Base-by-base conservation (phyloP, 2,113 vertebrate species). In the Psilopsiagon aymara region DNA sequence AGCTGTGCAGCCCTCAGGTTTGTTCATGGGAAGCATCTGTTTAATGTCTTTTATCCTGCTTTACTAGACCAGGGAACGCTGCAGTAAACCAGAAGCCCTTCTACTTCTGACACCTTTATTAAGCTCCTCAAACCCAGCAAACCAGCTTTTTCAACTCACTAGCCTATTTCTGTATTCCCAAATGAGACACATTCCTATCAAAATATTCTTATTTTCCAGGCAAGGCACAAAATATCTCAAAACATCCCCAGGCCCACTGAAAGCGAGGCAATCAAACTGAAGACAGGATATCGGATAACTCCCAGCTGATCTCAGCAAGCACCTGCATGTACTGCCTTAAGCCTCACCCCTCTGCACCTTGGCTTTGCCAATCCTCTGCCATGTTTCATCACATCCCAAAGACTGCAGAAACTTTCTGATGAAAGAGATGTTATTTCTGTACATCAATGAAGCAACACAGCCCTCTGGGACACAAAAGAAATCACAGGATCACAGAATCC, bases 391-490 rank as follows among this genome's bases (percentile, higher is more conserved):
- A 52, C 79, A 59, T 35, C 31, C 43, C 25, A 28, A 52, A 55
- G 25, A 28, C 73, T 69, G 47, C 29, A 51, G 51, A 69, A 46
- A 10, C 60, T 63, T 31, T 43, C 25, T 35, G 62, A 63, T 1
- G 1, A 29, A 39, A 74, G 43, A 37, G 43, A 7, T 52, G 28
- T 46, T 74, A 69, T 35, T 87, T 44, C 47, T 74, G 33, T 20
- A 43, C 24, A 6, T 18, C 52, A 35, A 28, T 24, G 39, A 88
- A 35, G 29, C 31, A 28, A 53, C 15, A 0, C 31, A 60, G 53
- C 51, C 23, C 28, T 27, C 6, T 3, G 20, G 39, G 39, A 41
- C 25, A 10, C 0, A 0, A 37, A 44, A 51, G 5, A 64, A 51
- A 39, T 62, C 28, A 55, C 20, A 35, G 11, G 2, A 11, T 43